Base-by-base conservation (phyloP, 1,140 invertebrate genomes). In the Neodiprion fabricii region DNA sequence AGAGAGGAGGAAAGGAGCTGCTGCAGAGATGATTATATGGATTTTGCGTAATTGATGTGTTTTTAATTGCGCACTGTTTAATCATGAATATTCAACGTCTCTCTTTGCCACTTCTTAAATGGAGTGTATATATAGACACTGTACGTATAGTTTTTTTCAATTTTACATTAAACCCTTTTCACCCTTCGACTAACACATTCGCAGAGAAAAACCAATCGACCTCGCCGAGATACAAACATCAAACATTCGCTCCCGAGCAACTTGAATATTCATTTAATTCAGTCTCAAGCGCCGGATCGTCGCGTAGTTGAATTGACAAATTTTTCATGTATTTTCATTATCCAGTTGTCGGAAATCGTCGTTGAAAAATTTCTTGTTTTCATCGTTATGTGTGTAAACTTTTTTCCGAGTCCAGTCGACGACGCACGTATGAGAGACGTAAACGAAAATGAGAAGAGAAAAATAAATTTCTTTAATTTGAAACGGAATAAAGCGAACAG, bases 61-160 rank as follows among this genome's bases (percentile, higher is more conserved):
- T 74, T 79, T 79, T 78, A 75, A 76, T 68, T 73, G 73, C 74
- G 70, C 75, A 67, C 66, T 61, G 70, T 61, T 48, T 21, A 61
- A 21, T 74, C 76, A 80, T 81, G 76, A 81, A 81, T 81, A 81
- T 80, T 79, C 76, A 81, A 53, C 4, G 40, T 40, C 28, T 40
- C 28, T 2, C 28, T 21, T 61, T 17, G 53, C 11, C 53, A 61
- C 53, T 61, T 61, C 11, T 61, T 61, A 61, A 61, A 61, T 61
- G n/a, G 9, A 17, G 28, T 40, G 28, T 40, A 40, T 40, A 40
- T 40, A 40, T 40, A 40, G 28, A 40, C 28, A 40, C 28, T 40
- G 28, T 40, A 40, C 28, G 28, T 40, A 40, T 40, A 40, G 14
- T 74, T 69, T 65, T 65, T 78, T 80, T 73, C 78, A 78, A 78